Evolutionary conservation across 2,113 vertebrate species (phyloP).

Genomic region (Oncorhynchus kisutch): DNA sequence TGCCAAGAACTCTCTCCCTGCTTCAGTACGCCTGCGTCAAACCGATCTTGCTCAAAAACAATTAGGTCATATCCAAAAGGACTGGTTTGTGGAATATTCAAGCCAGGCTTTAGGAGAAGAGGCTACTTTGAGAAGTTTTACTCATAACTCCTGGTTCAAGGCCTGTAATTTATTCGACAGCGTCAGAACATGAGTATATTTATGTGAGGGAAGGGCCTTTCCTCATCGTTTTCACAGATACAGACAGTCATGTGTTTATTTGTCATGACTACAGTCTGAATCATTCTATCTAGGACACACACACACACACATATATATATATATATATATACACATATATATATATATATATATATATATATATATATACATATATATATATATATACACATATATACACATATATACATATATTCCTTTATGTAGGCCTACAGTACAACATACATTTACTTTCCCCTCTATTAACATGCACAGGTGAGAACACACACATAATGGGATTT

Average conservation of each 20-base stretch:
- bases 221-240: background rate
- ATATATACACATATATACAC: too few species aligned
- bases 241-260: background rate
- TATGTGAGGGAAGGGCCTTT: background rate
- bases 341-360: too few species aligned
- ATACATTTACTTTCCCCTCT: background rate
- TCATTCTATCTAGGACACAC: too few species aligned
- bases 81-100: constrained; percentile 16
- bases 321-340: too few species aligned
- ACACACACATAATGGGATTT: too few species aligned
- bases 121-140: background rate
- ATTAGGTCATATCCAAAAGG: background rate
- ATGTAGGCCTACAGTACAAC: background rate
- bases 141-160: background rate
- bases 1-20: constrained; percentile 14
- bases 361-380: too few species aligned
- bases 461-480: too few species aligned
- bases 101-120: constrained; percentile 8
- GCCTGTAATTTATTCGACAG: background rate
- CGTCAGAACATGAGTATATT: background rate
- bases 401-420: too few species aligned
- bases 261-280: background rate
- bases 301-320: too few species aligned
- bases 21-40: background rate
- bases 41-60: constrained; percentile 14